These are phyloP conservation scores for Aphodius sticticus DNA, from an alignment of 2,888 invertebrate genomes.

Conservation along the genomic window DNA sequence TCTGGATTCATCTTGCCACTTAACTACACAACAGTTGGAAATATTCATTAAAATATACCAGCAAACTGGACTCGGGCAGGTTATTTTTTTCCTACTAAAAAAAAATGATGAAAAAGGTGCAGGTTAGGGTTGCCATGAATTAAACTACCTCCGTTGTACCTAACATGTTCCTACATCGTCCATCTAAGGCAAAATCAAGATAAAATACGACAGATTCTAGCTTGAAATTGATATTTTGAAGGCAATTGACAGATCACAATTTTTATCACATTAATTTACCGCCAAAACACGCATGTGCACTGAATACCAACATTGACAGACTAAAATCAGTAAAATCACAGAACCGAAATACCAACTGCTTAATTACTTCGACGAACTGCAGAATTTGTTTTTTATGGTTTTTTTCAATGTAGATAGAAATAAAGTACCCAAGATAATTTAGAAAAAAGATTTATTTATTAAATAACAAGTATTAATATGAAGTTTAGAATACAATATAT, in stretches of 20 bases:
- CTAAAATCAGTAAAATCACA: slow-evolving; percentile 23
- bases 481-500: neutral
- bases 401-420: too few species aligned
- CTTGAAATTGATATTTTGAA: slow-evolving; percentile 16
- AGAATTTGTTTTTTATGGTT: too few species aligned
- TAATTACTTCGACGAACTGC: too few species aligned
- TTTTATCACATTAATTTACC: slow-evolving; percentile 38
- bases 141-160: neutral
- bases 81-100: slow-evolving; percentile 5
- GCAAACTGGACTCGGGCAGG: neutral
- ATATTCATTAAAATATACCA: neutral
- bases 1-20: slow-evolving; percentile 5
- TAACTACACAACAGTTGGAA: neutral
- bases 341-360: neutral
- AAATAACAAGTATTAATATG: slow-evolving; percentile 11
- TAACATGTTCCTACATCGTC: slow-evolving; percentile 6
- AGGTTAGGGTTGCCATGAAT: slow-evolving; percentile 16
- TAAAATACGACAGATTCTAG: slow-evolving; percentile 26
- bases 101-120: slow-evolving; percentile 10
- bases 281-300: slow-evolving; percentile 42
- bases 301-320: slow-evolving; percentile 28
- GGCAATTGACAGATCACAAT: slow-evolving; percentile 32
- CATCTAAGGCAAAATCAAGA: slow-evolving; percentile 26
- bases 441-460: slow-evolving; percentile 6
- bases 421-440: too few species aligned